Evolutionary conservation across 2,113 vertebrate species (phyloP).

Genomic region (Orientallactaga bullata): DNA sequence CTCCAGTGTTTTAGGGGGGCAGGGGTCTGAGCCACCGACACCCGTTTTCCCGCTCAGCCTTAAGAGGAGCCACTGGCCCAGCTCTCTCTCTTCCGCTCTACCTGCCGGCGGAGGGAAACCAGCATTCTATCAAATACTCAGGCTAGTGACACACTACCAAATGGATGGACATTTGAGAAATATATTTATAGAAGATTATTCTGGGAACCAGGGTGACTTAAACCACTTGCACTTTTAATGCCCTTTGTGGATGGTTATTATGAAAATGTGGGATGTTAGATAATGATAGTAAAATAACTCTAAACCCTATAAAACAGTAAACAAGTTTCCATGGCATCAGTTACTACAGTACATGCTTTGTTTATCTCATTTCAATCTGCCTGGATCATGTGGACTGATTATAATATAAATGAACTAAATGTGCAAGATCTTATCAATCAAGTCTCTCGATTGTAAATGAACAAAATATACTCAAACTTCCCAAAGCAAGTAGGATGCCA

Average conservation of each 20-base stretch:
- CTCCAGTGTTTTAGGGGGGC: no score
- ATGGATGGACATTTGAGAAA: background rate
- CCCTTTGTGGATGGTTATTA: background rate
- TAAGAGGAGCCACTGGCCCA: no score
- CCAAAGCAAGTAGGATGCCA: background rate
- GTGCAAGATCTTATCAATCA: background rate
- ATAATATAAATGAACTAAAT: background rate
- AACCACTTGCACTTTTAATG: background rate
- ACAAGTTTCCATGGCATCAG: background rate
- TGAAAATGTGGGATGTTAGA: background rate
- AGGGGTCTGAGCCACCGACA: no score
- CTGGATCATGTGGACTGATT: background rate
- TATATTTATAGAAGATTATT: background rate
- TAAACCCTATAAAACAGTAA: no score
- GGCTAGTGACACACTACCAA: background rate
- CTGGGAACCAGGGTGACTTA: background rate
- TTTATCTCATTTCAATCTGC: background rate
- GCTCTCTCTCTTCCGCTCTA: no score
- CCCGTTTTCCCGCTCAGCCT: no score
- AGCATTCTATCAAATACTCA: background rate
- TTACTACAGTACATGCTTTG: background rate
- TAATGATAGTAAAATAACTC: background rate
- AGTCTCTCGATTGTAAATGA: background rate
- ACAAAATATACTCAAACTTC: background rate
- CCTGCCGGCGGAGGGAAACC: no score